phyloP scores from a whole-genome alignment of 2,113 vertebrate species.

The Corythoichthys haematopterus region DNA sequence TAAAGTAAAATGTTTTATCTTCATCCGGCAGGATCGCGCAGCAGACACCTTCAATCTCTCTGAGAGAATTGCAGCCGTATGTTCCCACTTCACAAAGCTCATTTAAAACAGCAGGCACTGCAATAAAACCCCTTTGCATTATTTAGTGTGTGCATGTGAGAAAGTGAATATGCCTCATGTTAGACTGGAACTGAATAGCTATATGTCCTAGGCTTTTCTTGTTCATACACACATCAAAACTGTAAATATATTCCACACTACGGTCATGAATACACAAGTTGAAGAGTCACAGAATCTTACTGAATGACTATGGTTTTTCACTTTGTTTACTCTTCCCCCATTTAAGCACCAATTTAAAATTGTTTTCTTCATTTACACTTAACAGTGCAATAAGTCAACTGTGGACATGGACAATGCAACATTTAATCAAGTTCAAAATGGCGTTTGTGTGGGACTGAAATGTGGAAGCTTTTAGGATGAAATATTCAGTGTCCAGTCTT shows the following conservation, averaged over 20 bases:
- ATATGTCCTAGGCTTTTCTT: background rate
- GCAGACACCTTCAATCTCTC: constrained; percentile 1
- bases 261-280: background rate
- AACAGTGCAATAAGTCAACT: background rate
- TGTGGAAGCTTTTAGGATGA: background rate
- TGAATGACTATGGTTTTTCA: background rate
- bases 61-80: background rate
- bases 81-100: constrained; percentile 9
- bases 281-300: background rate
- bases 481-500: too few relatives aligned
- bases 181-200: background rate
- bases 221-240: background rate
- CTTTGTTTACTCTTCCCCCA: background rate
- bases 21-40: background rate
- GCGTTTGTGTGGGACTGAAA: background rate
- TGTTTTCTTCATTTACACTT: background rate
- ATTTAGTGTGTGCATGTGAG: constrained; percentile 5
- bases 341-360: too few relatives aligned
- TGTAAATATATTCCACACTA: background rate
- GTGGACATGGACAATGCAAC: background rate
- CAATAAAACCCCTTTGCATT: constrained; percentile 13
- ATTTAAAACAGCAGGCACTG: constrained; percentile 8
- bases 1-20: constrained; percentile 3
- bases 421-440: background rate
- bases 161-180: background rate